Conservation (phyloP, 2,113 vertebrate species). For the Gobio gobio region DNA sequence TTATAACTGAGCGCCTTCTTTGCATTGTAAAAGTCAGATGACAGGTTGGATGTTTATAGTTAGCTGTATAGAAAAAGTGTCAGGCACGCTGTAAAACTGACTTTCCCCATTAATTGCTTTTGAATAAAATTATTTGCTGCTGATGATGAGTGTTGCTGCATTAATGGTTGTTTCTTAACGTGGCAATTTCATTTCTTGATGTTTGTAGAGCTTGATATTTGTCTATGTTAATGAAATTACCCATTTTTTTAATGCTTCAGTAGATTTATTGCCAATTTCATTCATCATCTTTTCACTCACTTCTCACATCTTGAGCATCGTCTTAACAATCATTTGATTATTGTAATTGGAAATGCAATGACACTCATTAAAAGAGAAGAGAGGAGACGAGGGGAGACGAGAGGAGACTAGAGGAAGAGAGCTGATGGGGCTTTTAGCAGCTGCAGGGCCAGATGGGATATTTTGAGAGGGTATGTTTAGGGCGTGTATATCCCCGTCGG, state of each 20-base stretch:
- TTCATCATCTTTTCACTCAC: constrained; percentile 31
- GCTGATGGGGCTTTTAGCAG: constrained; percentile 55
- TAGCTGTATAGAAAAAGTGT: background rate
- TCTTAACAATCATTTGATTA: constrained; percentile 23
- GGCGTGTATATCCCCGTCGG: constrained; percentile 64
- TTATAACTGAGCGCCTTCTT: background rate
- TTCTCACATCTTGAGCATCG: constrained; percentile 24
- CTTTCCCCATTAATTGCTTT: constrained; percentile 8
- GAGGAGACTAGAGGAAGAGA: background rate
- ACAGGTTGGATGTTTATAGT: constrained; percentile 4
- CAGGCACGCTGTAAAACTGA: background rate
- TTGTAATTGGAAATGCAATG: constrained; percentile 29
- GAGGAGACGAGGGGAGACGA: constrained; percentile 30
- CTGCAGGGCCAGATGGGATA: constrained; percentile 77
- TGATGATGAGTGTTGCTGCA: background rate
- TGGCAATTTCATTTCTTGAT: constrained; percentile 27
- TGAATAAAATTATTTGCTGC: background rate
- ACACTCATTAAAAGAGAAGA: constrained; percentile 11
- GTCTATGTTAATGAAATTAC: background rate
- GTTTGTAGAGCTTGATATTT: constrained; percentile 11
- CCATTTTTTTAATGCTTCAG: constrained; percentile 4
- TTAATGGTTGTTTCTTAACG: background rate
- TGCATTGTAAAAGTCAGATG: background rate
- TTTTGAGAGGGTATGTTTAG: constrained; percentile 72
- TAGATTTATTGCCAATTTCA: constrained; percentile 43